Base-by-base conservation (phyloP, 2,888 invertebrate species). In the Epiblema foenella region DNA sequence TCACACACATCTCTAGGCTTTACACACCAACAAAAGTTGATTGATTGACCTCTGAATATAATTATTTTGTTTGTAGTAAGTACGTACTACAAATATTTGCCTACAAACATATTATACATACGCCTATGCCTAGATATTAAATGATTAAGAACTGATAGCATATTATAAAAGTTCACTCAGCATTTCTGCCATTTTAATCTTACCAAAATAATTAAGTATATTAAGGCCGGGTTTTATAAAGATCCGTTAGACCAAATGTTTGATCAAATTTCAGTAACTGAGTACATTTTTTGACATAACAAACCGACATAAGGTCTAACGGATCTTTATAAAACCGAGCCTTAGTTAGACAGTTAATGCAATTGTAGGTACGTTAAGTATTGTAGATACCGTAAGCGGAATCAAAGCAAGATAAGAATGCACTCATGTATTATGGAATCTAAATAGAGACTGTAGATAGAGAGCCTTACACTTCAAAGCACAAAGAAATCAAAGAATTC, bases 141-240 rank as follows among this genome's bases (percentile, higher is more conserved):
- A 57, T 33, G 0, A 46, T 42, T n/a, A 46, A 17, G 24, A 24
- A 20, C 24, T 39, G n/a, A 24, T 24, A 63, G 18, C 15, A 52
- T 39, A 10, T 20, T 52, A 52, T 46, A 12, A 8, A 18, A 54
- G 52, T 56, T 46, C 52, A 39, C 49, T 62, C 33, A 54, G 58
- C 18, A 37, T 51, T 69, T 70, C 59, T 71, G 70, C 73, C 71
- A 73, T 73, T 70, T 59, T n/a, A 54, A 51, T 68, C 59, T 68
- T 64, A 73, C 73, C 73, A 73, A 73, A 71, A 71, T 42, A 68
- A 68, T 51, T 42, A 20, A 24, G 24, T 24, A 24, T 24, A 24
- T 24, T 24, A 24, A 24, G 24, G n/a, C n/a, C n/a, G n/a, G n/a
- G n/a, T n/a, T n/a, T n/a, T n/a, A n/a, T n/a, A n/a, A n/a, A n/a